Percentiles rank a stretch among this genome's conserved stretches.
Conservation (phyloP, 2,797 vertebrate species). For the Gallinago solitaria region DNA sequence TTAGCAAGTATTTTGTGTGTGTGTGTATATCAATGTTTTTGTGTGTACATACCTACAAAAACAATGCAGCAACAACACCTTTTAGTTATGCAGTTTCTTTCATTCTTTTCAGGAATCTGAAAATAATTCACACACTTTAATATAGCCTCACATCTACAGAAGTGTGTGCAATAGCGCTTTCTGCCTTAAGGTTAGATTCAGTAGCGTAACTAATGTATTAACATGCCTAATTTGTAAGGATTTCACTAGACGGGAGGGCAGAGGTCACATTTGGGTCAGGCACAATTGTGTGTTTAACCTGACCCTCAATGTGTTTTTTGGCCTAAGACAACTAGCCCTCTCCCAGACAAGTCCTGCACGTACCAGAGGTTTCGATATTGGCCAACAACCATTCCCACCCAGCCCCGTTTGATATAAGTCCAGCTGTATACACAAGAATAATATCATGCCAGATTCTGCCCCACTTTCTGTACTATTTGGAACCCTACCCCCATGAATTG, state of each 20-base stretch:
- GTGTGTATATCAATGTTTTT: background rate
- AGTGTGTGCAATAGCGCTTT: background rate
- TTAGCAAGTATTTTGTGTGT: background rate
- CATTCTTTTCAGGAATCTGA: background rate
- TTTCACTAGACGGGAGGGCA: background rate
- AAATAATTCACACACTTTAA: background rate
- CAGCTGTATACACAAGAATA: accelerated
- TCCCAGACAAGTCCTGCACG: accelerated
- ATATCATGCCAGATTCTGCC: background rate
- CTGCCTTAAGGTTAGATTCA: background rate
- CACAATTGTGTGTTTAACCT: accelerated
- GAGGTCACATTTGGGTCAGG: background rate
- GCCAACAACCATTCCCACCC: background rate
- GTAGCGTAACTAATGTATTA: background rate
- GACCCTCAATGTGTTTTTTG: background rate
- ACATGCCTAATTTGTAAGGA: background rate
- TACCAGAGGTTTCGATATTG: background rate
- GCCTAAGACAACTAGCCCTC: accelerated
- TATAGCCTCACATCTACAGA: background rate
- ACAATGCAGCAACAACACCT: background rate
- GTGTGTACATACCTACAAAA: background rate
- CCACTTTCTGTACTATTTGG: background rate
- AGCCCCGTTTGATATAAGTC: accelerated
- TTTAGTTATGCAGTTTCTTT: background rate
- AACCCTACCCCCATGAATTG: accelerated